Base-by-base conservation (phyloP, 2,113 vertebrate genomes). In the Vidua macroura region DNA sequence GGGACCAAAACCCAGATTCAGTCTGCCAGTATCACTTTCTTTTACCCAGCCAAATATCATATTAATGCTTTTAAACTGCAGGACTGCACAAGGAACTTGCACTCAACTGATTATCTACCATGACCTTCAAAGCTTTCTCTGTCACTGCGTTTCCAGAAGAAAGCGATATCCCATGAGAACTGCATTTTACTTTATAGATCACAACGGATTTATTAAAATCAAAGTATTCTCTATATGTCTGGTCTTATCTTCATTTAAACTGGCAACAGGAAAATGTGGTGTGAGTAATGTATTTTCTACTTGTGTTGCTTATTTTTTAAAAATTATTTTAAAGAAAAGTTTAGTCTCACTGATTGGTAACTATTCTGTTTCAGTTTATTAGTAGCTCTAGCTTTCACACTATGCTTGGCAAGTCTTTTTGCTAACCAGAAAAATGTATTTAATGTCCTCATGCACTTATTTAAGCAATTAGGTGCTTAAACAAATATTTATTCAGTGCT, bases 401-500 rank as follows among this genome's bases (percentile, higher is more conserved):
- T 53, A 33, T 1, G 5, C 59, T 90, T 90, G 83, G 64, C 83
- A 96, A 92, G 76, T 14, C 63, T 90, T 93, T 70, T 27, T 48
- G 63, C 82, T 94, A 93, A 92, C 85, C 53, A 96, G 79, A 93
- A 96, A 87, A 90, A 92, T 3, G 1, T 64, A 90, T 90, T 94
- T 86, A 93, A 76, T 77, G 90, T 90, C 90, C 88, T 59, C 60
- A 94, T 22, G 48, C 72, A 88, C 43, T 95, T 92, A 83, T 64
- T 96, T 95, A 95, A 94, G 92, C 64, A 96, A 96, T 96, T 96
- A 95, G 86, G 72, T 69, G 59, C 76, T 96, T 92, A 90, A 89
- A 89, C 66, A 96, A 95, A 93, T 94, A 96, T 93, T 96, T 94
- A 95, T 70, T 88, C 80, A 92, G 83, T 74, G 75, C 88, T 94